Base-by-base conservation (phyloP, 2,113 vertebrate genomes). In the Bostrychus sinensis region DNA sequence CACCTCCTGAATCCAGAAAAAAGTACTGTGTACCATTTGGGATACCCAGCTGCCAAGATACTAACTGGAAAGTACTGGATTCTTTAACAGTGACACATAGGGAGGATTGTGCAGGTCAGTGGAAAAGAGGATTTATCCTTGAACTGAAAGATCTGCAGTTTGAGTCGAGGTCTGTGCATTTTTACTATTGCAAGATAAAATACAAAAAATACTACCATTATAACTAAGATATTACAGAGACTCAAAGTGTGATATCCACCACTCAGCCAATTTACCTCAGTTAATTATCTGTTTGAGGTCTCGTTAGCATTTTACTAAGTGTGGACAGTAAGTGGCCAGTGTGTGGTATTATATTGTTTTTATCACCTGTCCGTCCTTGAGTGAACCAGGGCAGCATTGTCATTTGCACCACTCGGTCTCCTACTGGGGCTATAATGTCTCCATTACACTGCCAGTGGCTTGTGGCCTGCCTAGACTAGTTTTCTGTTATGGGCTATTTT, bases 361-460 rank as follows among this genome's bases (percentile, higher is more conserved):
- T 54, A 50, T 67, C 78, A 79, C 66, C 20, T 66, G 59, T 59
- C 54, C 67, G 51, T 79, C 77, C 72, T 59, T 65, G 75, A 62
- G 14, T 73, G 57, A 72, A 68, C 69, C 38, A 42, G 68, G 32
- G 61, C 66, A 56, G 54, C 9, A 25, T 58, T 62, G 62, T 74
- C 69, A 66, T 80, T 82, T 65, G 13, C 63, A 14, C 5, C 58
- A 42, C 41, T 60, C 37, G 25, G 12, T 66, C 59, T 72, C 81
- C 72, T 70, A 68, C 63, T 56, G 85, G 62, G 66, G 76, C 63
- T 30, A 66, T 69, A 64, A 81, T 76, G 70, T 72, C 67, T 70
- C 57, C 65, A 78, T 77, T 79, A 78, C 38, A 13, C 71, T 69
- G 71, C 73, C 55, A 75, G 71, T 75, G 64, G 71, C 42, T 64